A percentile compares a stretch with the other conserved stretches of the same genome.
Conservation (phyloP, 2,113 vertebrate species). For the Spea bombifrons region DNA sequence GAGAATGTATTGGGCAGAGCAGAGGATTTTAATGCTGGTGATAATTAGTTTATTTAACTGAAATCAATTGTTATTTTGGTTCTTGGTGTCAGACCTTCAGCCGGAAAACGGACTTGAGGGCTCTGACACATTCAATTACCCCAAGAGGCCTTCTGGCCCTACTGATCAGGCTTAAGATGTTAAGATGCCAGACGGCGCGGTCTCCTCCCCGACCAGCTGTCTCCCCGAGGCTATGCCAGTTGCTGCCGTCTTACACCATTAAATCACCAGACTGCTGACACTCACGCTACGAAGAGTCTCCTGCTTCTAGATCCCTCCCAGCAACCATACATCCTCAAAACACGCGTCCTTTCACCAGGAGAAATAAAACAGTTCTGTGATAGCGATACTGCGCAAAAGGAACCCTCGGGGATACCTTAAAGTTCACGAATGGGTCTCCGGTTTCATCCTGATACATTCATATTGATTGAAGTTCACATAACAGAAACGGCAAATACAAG, state of each 20-base stretch:
- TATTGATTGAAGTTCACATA: too few species aligned
- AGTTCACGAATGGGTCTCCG: conserved; percentile 7
- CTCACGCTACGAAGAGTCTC: conserved; percentile 23
- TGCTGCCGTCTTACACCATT: conserved; percentile 9
- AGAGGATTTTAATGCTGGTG: not conserved
- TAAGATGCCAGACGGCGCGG: conserved; percentile 36
- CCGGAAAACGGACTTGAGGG: not conserved
- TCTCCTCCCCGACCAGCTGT: conserved; percentile 45
- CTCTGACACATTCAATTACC: conserved; percentile 47
- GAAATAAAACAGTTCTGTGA: conserved; percentile 23
- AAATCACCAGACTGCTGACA: not conserved
- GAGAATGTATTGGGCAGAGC: not conserved
- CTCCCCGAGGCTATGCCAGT: conserved; percentile 40
- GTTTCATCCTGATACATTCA: conserved; percentile 12
- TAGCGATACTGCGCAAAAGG: not conserved
- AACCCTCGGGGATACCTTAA: conserved; percentile 9
- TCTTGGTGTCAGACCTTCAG: conserved; percentile 31
- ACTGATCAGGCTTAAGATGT: conserved; percentile 49
- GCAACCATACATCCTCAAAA: not conserved
- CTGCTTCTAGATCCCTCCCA: conserved; percentile 18
- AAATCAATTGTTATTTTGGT: conserved; percentile 30
- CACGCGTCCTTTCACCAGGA: not conserved
- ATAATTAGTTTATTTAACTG: not conserved
- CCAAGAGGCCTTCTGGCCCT: conserved; percentile 50
- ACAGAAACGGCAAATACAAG: too few species aligned